phyloP scores from a whole-genome alignment of 2,888 invertebrate genomes.

The Trissoscelio sp. region DNA sequence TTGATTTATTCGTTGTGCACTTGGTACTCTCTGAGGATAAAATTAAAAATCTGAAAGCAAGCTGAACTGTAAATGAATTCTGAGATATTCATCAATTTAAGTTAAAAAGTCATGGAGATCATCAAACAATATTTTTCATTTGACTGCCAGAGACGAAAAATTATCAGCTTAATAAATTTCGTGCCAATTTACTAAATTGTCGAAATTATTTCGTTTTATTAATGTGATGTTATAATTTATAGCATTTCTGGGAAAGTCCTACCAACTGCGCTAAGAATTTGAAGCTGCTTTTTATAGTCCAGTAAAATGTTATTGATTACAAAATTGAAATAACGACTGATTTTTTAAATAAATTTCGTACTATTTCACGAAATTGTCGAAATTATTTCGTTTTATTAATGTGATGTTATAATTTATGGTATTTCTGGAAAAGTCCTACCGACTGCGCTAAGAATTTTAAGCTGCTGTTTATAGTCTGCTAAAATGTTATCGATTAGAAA shows the following conservation, averaged over 20 bases:
- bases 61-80: slow-evolving; percentile 70
- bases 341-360: neutral
- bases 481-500: too few species aligned
- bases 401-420: neutral
- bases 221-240: neutral
- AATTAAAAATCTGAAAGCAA: slow-evolving; percentile 70
- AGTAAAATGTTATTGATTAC: too few species aligned
- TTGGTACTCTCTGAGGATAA: slow-evolving; percentile 64
- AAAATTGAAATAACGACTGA: too few species aligned
- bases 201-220: neutral
- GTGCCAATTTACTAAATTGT: neutral
- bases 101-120: slow-evolving; percentile 10
- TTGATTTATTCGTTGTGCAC: slow-evolving; percentile 68
- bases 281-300: too few species aligned
- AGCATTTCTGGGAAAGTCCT: too few species aligned
- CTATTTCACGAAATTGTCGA: neutral
- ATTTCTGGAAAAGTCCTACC: neutral
- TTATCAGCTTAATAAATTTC: neutral
- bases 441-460: neutral
- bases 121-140: slow-evolving; percentile 21
- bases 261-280: neutral
- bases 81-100: slow-evolving; percentile 54
- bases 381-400: neutral
- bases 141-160: too few species aligned
- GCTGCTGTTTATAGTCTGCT: too few species aligned